Percentiles rank a stretch among this genome's conserved stretches.
These are phyloP conservation scores for Drosophila subobscura DNA, from an alignment of 1,140 invertebrate species.

Conservation along the genomic window DNA sequence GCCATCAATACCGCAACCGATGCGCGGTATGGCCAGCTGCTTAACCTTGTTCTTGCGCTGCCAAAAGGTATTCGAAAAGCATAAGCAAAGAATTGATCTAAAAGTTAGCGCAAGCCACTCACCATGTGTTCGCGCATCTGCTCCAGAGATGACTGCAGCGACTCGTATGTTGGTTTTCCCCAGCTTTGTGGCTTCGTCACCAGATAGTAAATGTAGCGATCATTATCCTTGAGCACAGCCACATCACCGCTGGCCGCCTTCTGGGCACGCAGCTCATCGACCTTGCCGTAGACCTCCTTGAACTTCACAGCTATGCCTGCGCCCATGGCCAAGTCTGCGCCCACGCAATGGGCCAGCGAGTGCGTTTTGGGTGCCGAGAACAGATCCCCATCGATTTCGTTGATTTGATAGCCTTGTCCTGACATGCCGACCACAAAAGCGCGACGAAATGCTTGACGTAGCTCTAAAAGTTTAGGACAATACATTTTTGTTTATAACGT, in stretches of 20 bases:
- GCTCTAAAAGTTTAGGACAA: slow-evolving; percentile 66
- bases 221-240: slow-evolving; percentile 84
- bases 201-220: slow-evolving; percentile 86
- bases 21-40: slow-evolving; percentile 86
- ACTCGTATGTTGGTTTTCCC: slow-evolving; percentile 84
- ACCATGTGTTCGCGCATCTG: slow-evolving; percentile 84
- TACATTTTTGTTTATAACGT: slow-evolving; percentile 33
- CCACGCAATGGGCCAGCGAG: slow-evolving; percentile 87
- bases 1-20: slow-evolving; percentile 87
- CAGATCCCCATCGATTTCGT: slow-evolving; percentile 85
- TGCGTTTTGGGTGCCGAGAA: slow-evolving; percentile 84
- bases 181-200: slow-evolving; percentile 84
- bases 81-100: background rate
- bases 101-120: slow-evolving; percentile 1
- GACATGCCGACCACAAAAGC: slow-evolving; percentile 62
- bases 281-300: slow-evolving; percentile 80
- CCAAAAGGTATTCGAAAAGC: slow-evolving; percentile 35
- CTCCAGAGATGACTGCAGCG: slow-evolving; percentile 82
- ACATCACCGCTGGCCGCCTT: slow-evolving; percentile 84
- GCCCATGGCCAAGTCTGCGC: slow-evolving; percentile 86
- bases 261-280: slow-evolving; percentile 76
- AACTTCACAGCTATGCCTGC: slow-evolving; percentile 87
- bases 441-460: slow-evolving; percentile 55
- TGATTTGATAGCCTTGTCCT: slow-evolving; percentile 27
- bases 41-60: slow-evolving; percentile 82